Base-by-base conservation (phyloP, 2,113 vertebrate genomes). In the Apteryx owenii region DNA sequence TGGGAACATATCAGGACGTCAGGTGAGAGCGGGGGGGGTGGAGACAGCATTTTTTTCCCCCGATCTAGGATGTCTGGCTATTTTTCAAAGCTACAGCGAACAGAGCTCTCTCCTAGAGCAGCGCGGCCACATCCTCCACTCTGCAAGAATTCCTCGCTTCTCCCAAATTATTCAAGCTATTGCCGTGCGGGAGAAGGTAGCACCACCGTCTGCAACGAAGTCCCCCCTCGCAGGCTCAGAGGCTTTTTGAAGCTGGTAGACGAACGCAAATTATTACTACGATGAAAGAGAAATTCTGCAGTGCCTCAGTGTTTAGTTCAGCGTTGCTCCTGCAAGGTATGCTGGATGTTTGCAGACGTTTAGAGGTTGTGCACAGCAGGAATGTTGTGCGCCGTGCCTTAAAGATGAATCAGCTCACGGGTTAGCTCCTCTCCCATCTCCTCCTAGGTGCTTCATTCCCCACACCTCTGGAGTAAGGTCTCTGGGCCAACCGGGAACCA, bases 1-100 rank as follows among this genome's bases (percentile, higher is more conserved):
- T 0, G 4, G 69, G 53, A 60, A 87, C 70, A 21, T 15, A 28
- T 1, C 2, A 5, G 31, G n/a, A 53, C 0, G 6, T 5, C 9
- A 25, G 85, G 60, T 16, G 38, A 78, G 31, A 76, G 46, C 1
- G 2, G 42, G 7, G 7, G n/a, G 53, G 58, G 56, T 15, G 19
- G 58, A 51, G 48, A 38, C 51, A 91, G 29, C 36, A 44, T 21
- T 51, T 54, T 70, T 40, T 40, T 50, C 33, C 53, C 76, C 42
- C 81, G 25, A 2, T 1, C 42, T 0, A 0, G 78, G 48, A 60
- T 23, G 5, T 61, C 78, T 60, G 65, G 50, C 12, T 62, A 50
- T 25, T 50, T 1, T 3, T 38, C 81, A 9, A 13, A 29, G 26
- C 44, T 48, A 29, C 11, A 64, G 62, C 64, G 62, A 64, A 28